phyloP scores from a whole-genome alignment of 2,888 invertebrate species.

The Chelonus formosanus region DNA sequence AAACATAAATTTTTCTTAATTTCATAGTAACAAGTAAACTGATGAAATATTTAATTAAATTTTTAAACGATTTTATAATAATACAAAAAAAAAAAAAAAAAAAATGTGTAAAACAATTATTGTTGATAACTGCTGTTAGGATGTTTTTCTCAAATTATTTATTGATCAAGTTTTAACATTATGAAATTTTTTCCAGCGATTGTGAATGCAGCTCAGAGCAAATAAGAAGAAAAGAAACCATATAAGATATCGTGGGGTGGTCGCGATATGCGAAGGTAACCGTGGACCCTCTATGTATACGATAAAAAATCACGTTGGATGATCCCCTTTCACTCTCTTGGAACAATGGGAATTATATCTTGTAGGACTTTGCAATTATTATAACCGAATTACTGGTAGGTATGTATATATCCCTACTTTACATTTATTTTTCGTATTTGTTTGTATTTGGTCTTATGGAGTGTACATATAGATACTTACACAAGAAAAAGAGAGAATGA shows the following conservation, averaged over 20 bases:
- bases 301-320: conserved; percentile 51
- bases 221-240: conserved; percentile 46
- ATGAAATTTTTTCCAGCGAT: background rate
- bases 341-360: conserved; percentile 57
- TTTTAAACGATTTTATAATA: too few relatives aligned
- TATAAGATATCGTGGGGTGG: conserved; percentile 53
- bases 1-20: too few relatives aligned
- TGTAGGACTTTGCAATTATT: conserved; percentile 43
- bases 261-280: conserved; percentile 54
- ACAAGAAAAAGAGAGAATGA: conserved; percentile 11
- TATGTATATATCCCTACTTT: conserved; percentile 12
- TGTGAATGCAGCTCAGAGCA: conserved; percentile 51
- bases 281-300: conserved; percentile 44
- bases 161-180: too few relatives aligned
- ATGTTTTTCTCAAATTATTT: too few relatives aligned
- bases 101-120: background rate
- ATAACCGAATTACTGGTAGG: conserved; percentile 40
- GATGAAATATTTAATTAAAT: too few relatives aligned
- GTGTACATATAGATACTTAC: conserved; percentile 24
- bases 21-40: too few relatives aligned
- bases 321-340: conserved; percentile 36
- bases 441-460: conserved; percentile 11
- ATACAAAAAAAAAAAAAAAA: background rate
- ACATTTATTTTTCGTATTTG: background rate
- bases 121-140: too few relatives aligned